Evolutionary conservation across 1,140 invertebrate genomes (phyloP), one percentile per base, ranked within the genome.

Genomic region (Diabrotica undecimpunctata): DNA sequence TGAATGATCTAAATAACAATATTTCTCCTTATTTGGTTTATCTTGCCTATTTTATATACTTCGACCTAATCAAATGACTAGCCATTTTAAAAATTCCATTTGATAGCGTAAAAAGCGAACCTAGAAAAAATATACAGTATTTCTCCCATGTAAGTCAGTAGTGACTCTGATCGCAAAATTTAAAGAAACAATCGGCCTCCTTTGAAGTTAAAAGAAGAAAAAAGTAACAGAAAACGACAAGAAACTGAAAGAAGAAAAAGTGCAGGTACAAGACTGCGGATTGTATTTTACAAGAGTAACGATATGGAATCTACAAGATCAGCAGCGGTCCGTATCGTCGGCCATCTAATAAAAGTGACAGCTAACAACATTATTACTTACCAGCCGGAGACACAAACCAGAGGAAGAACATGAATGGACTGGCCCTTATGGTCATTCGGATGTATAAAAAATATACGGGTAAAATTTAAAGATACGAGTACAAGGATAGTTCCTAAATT

Each of bases 261-360:
- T 8, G 35, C 38, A 9, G 11, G 12, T 36, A 51, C 58, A 60
- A 51, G 39, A 60, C 58, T 50, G 58, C 41, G 39, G 38, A 50
- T 7, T 60, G n/a, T 38, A 46, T n/a, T 60, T 60, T 60, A 60
- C 58, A 60, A 60, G 58, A 50, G 38, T 60, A 60, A 38, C 58
- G 58, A 60, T 60, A 60, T 60, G 66, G 64, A 62, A 68, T 68
- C 67, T 65, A 68, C 64, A 68, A 68, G 67, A 68, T 68, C 67
- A 63, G 63, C 60, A 13, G 63, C 60, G 39, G 52, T 68, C 51
- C 61, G 65, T 68, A 46, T 46, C 65, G 65, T 68, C 67, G 62
- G 53, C 46, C 60, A 69, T 69, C 65, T 66, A 62, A 66, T 69
- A 69, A 69, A 69, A 69, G 68, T 61, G 68, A 69, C 68, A 69